phyloP scores from a whole-genome alignment of 2,888 invertebrate species.

The Pseudanteris insignis region DNA sequence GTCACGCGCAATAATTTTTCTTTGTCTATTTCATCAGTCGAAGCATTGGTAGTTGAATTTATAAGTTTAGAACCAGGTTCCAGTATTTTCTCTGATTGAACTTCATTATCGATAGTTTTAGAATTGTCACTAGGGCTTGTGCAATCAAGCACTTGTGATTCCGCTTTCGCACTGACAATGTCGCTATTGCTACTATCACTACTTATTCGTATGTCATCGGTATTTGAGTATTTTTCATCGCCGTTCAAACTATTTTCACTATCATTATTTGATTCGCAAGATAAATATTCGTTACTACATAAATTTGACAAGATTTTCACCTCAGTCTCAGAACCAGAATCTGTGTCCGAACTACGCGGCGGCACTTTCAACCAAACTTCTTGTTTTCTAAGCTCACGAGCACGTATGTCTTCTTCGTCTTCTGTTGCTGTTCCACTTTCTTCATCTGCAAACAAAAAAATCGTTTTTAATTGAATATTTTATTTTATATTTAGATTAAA shows the following conservation, averaged over 20 bases:
- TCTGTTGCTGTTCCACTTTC: constrained; percentile 77
- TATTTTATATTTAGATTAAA: too few relatives aligned
- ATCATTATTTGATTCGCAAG: constrained; percentile 2
- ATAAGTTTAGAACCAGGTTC: too few relatives aligned
- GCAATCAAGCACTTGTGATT: too few relatives aligned
- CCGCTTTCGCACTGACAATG: background rate
- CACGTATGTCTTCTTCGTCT: constrained; percentile 76
- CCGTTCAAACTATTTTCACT: constrained; percentile 9
- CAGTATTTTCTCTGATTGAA: too few relatives aligned
- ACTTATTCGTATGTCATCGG: background rate
- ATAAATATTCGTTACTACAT: constrained; percentile 40
- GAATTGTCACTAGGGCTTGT: too few relatives aligned
- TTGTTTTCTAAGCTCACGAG: constrained; percentile 74
- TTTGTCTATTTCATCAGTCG: too few relatives aligned
- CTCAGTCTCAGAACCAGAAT: constrained; percentile 78
- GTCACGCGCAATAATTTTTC: constrained; percentile 4
- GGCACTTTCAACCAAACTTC: constrained; percentile 76
- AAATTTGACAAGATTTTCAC: constrained; percentile 68
- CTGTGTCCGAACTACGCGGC: constrained; percentile 72
- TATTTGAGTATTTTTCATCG: background rate
- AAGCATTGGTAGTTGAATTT: too few relatives aligned
- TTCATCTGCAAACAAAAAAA: background rate
- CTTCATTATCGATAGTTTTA: too few relatives aligned
- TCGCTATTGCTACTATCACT: background rate
- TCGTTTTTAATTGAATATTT: too few relatives aligned